These are phyloP conservation scores for Papilio dardanus DNA, from an alignment of 1,140 invertebrate genomes.

Conservation along the genomic window DNA sequence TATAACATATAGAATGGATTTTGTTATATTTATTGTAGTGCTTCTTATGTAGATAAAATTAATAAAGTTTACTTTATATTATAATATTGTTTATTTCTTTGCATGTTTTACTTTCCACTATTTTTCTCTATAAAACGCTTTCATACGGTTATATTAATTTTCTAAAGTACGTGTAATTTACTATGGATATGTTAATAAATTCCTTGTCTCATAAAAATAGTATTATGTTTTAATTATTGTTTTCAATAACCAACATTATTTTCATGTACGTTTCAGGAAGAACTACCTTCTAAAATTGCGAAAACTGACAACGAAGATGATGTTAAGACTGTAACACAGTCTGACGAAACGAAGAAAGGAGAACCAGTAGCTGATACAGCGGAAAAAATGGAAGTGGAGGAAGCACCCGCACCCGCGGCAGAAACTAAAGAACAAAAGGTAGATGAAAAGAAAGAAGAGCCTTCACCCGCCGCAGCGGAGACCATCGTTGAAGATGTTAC, in stretches of 20 bases:
- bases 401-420: constrained; percentile 42
- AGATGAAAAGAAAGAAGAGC: constrained; percentile 40
- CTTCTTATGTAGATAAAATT: neutral
- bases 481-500: constrained; percentile 59
- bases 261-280: constrained; percentile 58
- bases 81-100: constrained; percentile 5
- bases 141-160: neutral
- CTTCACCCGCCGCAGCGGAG: constrained; percentile 37
- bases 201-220: neutral
- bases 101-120: neutral
- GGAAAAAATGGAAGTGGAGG: constrained; percentile 69
- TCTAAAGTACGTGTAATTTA: neutral
- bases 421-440: constrained; percentile 28
- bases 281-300: constrained; percentile 68
- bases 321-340: constrained; percentile 49
- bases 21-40: neutral
- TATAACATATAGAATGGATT: neutral
- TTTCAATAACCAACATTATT: neutral
- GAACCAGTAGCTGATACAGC: constrained; percentile 43
- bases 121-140: neutral
- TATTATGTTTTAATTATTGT: neutral
- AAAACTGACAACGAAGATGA: constrained; percentile 66
- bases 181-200: neutral
- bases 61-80: neutral
- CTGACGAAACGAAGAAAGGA: constrained; percentile 27